A percentile compares a stretch with the other conserved stretches of the same genome.
phyloP scores from a whole-genome alignment of 2,888 invertebrate genomes.

The Leucophenga montana region DNA sequence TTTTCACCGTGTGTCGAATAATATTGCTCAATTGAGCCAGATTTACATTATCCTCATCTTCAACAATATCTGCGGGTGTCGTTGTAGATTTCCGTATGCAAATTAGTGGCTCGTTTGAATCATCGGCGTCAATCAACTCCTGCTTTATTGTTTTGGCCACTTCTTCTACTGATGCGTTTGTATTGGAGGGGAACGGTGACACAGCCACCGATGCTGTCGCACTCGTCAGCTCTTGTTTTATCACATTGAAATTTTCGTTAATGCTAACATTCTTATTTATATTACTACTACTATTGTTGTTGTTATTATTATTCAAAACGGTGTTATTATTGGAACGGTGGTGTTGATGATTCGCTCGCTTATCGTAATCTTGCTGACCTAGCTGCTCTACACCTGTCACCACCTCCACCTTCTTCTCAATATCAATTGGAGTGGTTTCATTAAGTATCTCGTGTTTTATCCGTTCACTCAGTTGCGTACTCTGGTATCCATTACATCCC shows the following conservation, averaged over 20 bases:
- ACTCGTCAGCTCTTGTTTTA: slow-evolving; percentile 67
- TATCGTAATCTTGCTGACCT: slow-evolving; percentile 39
- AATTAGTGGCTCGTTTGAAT: slow-evolving; percentile 68
- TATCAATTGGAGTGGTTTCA: slow-evolving; percentile 44
- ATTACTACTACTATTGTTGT: slow-evolving; percentile 63
- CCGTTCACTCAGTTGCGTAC: slow-evolving; percentile 48
- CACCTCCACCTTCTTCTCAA: slow-evolving; percentile 24
- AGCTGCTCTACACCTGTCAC: slow-evolving; percentile 36
- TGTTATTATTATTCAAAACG: slow-evolving; percentile 60
- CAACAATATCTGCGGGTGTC: slow-evolving; percentile 47
- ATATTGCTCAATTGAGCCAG: slow-evolving; percentile 71
- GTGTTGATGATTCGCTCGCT: slow-evolving; percentile 51
- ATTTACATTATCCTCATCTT: slow-evolving; percentile 72
- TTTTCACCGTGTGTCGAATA: slow-evolving; percentile 67
- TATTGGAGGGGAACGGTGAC: not conserved
- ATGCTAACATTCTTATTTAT: slow-evolving; percentile 69
- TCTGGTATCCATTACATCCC: slow-evolving; percentile 47
- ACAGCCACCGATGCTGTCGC: slow-evolving; percentile 30
- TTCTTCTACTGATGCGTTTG: slow-evolving; percentile 43
- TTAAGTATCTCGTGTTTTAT: slow-evolving; percentile 59
- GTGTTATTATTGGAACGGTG: slow-evolving; percentile 66
- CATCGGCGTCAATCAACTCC: slow-evolving; percentile 69
- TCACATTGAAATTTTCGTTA: slow-evolving; percentile 73
- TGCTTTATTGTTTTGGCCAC: slow-evolving; percentile 65
- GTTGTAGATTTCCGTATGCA: slow-evolving; percentile 57